These are phyloP conservation scores for Linnaemya vulpina DNA, from an alignment of 2,888 invertebrate species.

Conservation along the genomic window DNA sequence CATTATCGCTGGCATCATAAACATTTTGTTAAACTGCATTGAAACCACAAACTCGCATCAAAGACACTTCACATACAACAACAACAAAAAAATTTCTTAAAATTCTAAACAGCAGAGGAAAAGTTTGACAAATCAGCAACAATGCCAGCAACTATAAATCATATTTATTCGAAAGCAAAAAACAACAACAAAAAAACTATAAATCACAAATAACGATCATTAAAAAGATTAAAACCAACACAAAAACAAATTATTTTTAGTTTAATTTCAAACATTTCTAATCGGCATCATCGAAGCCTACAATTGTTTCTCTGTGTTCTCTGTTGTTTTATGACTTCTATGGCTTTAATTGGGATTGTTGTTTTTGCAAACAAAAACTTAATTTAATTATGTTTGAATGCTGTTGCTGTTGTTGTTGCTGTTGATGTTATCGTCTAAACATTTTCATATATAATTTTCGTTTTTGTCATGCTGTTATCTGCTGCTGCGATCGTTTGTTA, in stretches of 20 bases:
- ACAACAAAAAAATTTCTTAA: neutral
- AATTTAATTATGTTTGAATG: slow-evolving; percentile 38
- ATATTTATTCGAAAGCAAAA: slow-evolving; percentile 26
- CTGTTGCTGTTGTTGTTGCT: slow-evolving; percentile 20
- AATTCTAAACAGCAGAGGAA: neutral
- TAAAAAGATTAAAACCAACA: slow-evolving; percentile 17
- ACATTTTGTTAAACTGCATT: slow-evolving; percentile 9
- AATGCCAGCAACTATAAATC: slow-evolving; percentile 32
- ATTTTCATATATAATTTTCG: neutral
- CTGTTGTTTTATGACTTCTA: neutral
- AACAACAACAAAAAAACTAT: neutral
- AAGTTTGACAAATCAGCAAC: slow-evolving; percentile 43
- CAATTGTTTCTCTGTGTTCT: slow-evolving; percentile 18
- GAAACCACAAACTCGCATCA: slow-evolving; percentile 38
- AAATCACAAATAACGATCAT: slow-evolving; percentile 39
- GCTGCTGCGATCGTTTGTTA: neutral
- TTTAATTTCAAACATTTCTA: slow-evolving; percentile 45
- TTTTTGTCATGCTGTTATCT: slow-evolving; percentile 7
- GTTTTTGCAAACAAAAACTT: slow-evolving; percentile 21
- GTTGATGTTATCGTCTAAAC: slow-evolving; percentile 11
- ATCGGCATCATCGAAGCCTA: slow-evolving; percentile 50
- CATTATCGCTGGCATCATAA: slow-evolving; percentile 28
- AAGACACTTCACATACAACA: neutral
- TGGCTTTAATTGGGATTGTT: slow-evolving; percentile 45
- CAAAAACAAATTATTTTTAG: slow-evolving; percentile 46